Conservation (phyloP, 2,797 vertebrate genomes). For the Peromyscus aztecus region DNA sequence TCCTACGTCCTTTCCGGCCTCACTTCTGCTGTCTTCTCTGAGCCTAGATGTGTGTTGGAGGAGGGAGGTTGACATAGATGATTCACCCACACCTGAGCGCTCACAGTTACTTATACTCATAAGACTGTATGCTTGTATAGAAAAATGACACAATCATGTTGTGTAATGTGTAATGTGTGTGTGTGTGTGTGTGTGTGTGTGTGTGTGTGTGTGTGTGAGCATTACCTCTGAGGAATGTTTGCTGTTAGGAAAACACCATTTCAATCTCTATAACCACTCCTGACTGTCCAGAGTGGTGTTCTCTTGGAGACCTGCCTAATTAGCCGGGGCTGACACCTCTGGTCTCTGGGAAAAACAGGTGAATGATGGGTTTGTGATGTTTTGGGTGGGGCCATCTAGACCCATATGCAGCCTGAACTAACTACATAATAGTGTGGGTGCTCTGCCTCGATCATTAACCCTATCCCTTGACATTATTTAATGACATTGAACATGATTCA, state of each 20-base stretch:
- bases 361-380: accelerated
- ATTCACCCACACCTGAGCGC: not conserved
- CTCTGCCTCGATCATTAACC: not conserved
- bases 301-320: not conserved
- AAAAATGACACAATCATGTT: not conserved
- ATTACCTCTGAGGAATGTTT: not conserved
- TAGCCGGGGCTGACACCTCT: accelerated
- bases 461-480: not conserved
- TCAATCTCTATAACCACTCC: accelerated
- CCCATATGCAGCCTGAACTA: accelerated
- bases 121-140: not conserved
- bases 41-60: not conserved
- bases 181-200: too few relatives aligned
- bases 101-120: not conserved
- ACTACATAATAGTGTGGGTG: accelerated
- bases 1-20: not conserved
- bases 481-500: not conserved
- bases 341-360: not conserved
- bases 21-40: not conserved
- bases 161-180: too few relatives aligned
- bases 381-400: too few relatives aligned
- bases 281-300: not conserved
- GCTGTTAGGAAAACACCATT: not conserved
- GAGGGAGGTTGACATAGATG: not conserved
- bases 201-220: too few relatives aligned